A percentile compares a stretch with the other conserved stretches of the same genome.
Evolutionary conservation across 2,888 invertebrate species (phyloP).

Genomic region (Drosophila setosimentum): DNA sequence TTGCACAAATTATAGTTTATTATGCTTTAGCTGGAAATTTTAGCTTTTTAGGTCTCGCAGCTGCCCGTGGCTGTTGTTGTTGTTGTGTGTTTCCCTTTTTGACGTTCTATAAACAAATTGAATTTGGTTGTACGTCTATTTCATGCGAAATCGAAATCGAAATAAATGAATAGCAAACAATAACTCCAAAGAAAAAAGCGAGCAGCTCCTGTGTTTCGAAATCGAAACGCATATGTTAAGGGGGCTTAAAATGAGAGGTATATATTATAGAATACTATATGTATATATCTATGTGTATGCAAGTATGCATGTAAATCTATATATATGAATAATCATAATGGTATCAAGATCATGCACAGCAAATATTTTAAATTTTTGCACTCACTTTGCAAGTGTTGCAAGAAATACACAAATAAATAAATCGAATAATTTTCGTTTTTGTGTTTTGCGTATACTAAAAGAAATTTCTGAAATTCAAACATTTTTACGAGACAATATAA

Average conservation of each 20-base stretch:
- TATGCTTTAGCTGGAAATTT: constrained; percentile 57
- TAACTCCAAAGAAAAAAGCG: neutral
- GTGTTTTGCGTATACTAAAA: neutral
- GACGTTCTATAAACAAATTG: constrained; percentile 41
- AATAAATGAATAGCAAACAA: constrained; percentile 9
- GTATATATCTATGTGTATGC: neutral
- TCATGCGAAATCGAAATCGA: constrained; percentile 8
- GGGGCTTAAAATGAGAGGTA: neutral
- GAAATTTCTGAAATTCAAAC: neutral
- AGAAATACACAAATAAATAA: neutral
- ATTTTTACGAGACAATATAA: neutral
- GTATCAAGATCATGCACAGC: neutral
- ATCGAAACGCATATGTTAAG: neutral
- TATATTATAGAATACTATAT: neutral
- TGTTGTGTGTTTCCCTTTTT: constrained; percentile 6
- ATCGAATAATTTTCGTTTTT: neutral
- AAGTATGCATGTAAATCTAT: neutral
- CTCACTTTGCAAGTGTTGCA: neutral
- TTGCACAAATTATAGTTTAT: constrained; percentile 66
- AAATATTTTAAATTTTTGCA: accelerated
- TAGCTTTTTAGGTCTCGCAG: constrained; percentile 57
- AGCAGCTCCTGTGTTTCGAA: neutral
- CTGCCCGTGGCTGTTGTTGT: constrained; percentile 13
- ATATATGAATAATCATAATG: neutral
- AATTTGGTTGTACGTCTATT: constrained; percentile 23